Conservation (phyloP, 2,888 invertebrate genomes). For the Nemotelus nigrinus region DNA sequence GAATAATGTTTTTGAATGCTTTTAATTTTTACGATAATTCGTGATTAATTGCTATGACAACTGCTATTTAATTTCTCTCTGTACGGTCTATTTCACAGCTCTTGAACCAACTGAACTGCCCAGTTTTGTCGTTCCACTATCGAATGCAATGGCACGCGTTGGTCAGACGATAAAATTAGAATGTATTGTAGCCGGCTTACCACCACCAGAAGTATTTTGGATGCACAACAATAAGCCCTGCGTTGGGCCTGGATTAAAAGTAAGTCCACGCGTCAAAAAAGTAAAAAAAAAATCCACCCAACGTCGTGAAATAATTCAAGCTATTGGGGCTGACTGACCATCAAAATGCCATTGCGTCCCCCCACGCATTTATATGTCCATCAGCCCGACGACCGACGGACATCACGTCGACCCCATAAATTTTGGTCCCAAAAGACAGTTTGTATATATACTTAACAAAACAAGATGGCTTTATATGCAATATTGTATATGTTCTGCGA, state of each 20-base stretch:
- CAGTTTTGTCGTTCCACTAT: constrained; percentile 70
- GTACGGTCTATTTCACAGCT: constrained; percentile 64
- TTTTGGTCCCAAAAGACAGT: constrained; percentile 36
- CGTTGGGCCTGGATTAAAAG: constrained; percentile 71
- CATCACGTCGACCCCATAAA: constrained; percentile 26
- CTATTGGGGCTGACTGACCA: too few species aligned
- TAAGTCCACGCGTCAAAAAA: constrained; percentile 60
- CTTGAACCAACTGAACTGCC: constrained; percentile 72
- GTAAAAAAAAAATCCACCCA: too few species aligned
- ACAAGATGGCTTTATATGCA: background rate
- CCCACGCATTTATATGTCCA: too few species aligned
- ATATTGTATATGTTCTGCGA: constrained; percentile 22
- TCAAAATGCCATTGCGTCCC: too few species aligned
- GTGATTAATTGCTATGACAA: background rate
- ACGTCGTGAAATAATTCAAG: too few species aligned
- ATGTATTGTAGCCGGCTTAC: constrained; percentile 74
- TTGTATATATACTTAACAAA: constrained; percentile 24
- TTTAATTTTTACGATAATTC: background rate
- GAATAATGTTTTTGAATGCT: background rate
- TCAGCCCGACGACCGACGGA: background rate
- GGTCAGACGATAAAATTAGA: constrained; percentile 79
- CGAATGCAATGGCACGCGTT: constrained; percentile 77
- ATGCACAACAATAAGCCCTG: constrained; percentile 74
- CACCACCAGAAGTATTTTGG: constrained; percentile 74
- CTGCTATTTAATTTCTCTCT: background rate